Base-by-base conservation (phyloP, 2,888 invertebrate genomes). In the Ashinkailepas kermadecensis region DNA sequence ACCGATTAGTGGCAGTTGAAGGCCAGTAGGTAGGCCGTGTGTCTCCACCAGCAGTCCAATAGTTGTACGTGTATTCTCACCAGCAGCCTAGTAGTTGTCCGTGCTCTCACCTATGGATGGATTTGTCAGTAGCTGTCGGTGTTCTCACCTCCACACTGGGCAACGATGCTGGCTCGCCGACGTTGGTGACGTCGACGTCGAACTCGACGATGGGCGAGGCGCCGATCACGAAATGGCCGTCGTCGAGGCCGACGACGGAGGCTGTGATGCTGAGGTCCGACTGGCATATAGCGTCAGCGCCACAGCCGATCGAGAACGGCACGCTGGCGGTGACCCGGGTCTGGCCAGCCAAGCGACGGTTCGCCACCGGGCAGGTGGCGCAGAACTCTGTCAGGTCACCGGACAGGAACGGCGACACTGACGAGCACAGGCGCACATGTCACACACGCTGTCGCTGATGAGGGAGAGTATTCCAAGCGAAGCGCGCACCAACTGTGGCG, bases 111-210 rank as follows among this genome's bases (percentile, higher is more conserved):
- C n/a, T n/a, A n/a, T n/a, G n/a, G n/a, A n/a, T n/a, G n/a, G n/a
- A n/a, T n/a, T n/a, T n/a, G n/a, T n/a, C n/a, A n/a, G n/a, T n/a
- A n/a, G n/a, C n/a, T n/a, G n/a, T n/a, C n/a, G n/a, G n/a, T n/a
- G 39, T 82, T 10, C 65, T 74, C 56, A 84, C 82, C 54, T 81
- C 81, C 56, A 84, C 74, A 64, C 81, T 83, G 25, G 84, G 84
- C 25, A 83, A 83, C 80, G 83, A 84, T 12, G 82, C 84, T 7
- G 84, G 83, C 64, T 84, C 84, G 12, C 84, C 84, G 56, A 25
- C 21, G 67, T 83, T 84, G 58, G 23, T 78, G 25, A 84, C 83
- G 9, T 67, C 56, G 64, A 83, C 82, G 56, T 78, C 74, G 78
- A 84, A 21, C 7, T 79, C 79, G 58, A 79, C 23, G 59, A 13